These are phyloP conservation scores for Falco concolor DNA, from an alignment of 2,797 vertebrate species.

Conservation along the genomic window DNA sequence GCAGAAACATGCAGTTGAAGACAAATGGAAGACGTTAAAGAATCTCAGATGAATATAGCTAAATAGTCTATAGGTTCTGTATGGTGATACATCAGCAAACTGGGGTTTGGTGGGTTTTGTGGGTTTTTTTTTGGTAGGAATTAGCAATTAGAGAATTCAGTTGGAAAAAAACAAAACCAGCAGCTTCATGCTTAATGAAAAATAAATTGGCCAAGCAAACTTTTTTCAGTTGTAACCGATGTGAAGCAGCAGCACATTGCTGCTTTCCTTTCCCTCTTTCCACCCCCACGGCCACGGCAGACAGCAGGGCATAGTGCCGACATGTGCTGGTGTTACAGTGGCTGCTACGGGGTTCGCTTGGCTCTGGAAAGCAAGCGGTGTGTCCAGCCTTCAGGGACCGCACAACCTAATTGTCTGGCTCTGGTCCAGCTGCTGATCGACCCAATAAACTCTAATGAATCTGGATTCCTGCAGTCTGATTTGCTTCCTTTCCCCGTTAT, in stretches of 20 bases:
- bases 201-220: neutral
- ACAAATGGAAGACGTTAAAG: neutral
- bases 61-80: neutral
- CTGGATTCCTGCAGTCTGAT: constrained; percentile 68
- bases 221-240: neutral
- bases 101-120: no score
- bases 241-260: neutral
- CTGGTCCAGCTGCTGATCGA: constrained; percentile 59
- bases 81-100: neutral
- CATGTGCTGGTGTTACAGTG: neutral
- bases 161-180: neutral
- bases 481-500: constrained; percentile 57
- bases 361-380: neutral
- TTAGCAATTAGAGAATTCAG: neutral
- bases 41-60: neutral
- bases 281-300: neutral
- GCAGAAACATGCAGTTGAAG: neutral
- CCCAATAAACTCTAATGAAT: constrained; percentile 71
- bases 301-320: neutral
- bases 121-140: neutral
- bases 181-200: neutral
- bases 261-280: neutral
- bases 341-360: neutral
- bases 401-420: constrained; percentile 48
- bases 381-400: constrained; percentile 17